A percentile compares a stretch with the other conserved stretches of the same genome.
These are phyloP conservation scores for Sphenodon punctatus DNA, from an alignment of 2,797 vertebrate species.

Conservation along the genomic window DNA sequence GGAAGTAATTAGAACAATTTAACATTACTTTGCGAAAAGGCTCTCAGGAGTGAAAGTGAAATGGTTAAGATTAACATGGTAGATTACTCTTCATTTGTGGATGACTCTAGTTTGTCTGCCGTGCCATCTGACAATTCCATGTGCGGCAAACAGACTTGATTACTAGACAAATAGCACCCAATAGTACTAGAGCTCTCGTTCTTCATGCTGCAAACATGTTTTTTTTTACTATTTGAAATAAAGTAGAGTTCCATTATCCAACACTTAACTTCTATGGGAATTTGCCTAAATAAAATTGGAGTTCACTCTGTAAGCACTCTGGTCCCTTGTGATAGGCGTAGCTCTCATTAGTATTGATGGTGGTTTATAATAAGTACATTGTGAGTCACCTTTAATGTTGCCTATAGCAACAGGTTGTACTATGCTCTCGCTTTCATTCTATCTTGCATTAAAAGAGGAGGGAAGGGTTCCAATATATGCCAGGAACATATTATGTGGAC, in stretches of 20 bases:
- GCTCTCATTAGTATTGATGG: not conserved
- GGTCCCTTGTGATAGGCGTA: not conserved
- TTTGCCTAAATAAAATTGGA: slow-evolving; percentile 28
- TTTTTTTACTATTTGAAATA: not conserved
- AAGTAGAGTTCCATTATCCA: slow-evolving; percentile 53
- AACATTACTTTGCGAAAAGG: slow-evolving; percentile 29
- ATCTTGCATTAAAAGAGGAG: not conserved
- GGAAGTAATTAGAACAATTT: not conserved
- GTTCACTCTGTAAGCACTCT: slow-evolving; percentile 26
- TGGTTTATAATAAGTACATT: not conserved
- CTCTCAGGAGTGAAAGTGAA: slow-evolving; percentile 29
- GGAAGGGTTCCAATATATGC: not conserved
- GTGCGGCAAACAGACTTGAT: slow-evolving; percentile 24
- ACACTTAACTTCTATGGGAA: slow-evolving; percentile 16
- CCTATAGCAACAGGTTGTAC: not conserved
- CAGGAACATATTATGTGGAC: not conserved
- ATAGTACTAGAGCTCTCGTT: not conserved
- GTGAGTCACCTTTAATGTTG: not conserved
- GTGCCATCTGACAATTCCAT: slow-evolving; percentile 32
- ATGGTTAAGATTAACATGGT: slow-evolving; percentile 29
- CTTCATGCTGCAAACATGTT: not conserved
- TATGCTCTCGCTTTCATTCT: not conserved
- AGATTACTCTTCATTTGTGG: slow-evolving; percentile 50
- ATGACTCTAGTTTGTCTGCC: slow-evolving; percentile 14
- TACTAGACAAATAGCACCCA: slow-evolving; percentile 25